Percentiles rank a stretch among this genome's conserved stretches.
phyloP scores from a whole-genome alignment of 2,888 invertebrate genomes.

The Pilophorus perplexus region DNA sequence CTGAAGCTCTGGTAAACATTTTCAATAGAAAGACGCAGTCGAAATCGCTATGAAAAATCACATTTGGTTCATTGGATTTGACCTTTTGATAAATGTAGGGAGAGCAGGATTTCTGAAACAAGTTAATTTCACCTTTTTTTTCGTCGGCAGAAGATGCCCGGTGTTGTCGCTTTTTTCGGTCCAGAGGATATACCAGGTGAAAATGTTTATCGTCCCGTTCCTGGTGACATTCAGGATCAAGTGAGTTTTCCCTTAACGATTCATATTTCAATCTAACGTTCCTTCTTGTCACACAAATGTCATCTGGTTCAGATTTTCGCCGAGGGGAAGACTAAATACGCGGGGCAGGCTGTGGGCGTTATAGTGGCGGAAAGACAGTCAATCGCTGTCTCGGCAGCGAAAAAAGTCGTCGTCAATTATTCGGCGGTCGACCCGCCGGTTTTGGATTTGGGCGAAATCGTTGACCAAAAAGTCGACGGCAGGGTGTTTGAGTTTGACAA shows the following conservation, averaged over 20 bases:
- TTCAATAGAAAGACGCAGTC: too few relatives aligned
- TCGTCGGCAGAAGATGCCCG: conserved; percentile 61
- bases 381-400: conserved; percentile 61
- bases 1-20: conserved; percentile 66
- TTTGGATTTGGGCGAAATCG: conserved; percentile 43
- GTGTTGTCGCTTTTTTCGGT: conserved; percentile 64
- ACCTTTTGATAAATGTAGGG: too few relatives aligned
- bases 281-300: too few relatives aligned
- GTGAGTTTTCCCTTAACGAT: too few relatives aligned
- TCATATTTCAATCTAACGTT: too few relatives aligned
- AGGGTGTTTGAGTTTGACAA: conserved; percentile 42
- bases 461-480: conserved; percentile 41
- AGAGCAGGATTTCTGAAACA: too few relatives aligned
- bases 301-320: conserved; percentile 42
- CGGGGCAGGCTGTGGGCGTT: conserved; percentile 73
- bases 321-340: conserved; percentile 56
- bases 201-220: conserved; percentile 57
- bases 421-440: conserved; percentile 52
- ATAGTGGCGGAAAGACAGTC: conserved; percentile 64
- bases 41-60: neutral
- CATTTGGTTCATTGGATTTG: neutral
- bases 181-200: conserved; percentile 68
- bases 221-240: conserved; percentile 15
- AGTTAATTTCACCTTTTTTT: neutral
- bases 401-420: conserved; percentile 60